Evolutionary conservation across 2,113 vertebrate species (phyloP).

Genomic region (Lamprotornis superbus): DNA sequence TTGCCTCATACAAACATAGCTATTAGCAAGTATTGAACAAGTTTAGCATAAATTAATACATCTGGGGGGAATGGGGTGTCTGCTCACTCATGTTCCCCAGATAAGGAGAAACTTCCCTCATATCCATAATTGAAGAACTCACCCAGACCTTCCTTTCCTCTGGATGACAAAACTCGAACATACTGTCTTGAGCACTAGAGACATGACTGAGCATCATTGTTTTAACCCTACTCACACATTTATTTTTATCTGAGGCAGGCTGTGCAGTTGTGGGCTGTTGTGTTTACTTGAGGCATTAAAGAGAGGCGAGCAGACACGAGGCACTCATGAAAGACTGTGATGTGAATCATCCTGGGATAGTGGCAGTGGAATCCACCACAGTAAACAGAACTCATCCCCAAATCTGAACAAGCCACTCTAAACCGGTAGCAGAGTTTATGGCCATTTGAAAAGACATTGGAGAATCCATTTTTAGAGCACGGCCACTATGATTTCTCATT

Average conservation of each 20-base stretch:
- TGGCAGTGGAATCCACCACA: neutral
- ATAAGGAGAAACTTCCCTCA: neutral
- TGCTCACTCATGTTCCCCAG: neutral
- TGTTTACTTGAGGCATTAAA: neutral
- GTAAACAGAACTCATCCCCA: neutral
- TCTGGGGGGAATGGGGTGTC: accelerated
- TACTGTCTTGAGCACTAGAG: neutral
- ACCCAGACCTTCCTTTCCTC: neutral
- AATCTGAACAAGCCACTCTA: neutral
- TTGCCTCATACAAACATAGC: neutral
- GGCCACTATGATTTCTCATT: neutral
- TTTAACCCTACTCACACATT: neutral
- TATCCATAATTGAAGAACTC: neutral
- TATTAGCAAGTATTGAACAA: neutral
- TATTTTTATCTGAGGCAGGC: neutral
- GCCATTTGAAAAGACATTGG: neutral
- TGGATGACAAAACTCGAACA: neutral
- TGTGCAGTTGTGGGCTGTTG: neutral
- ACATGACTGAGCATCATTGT: neutral
- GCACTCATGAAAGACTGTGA: neutral
- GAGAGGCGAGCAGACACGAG: neutral
- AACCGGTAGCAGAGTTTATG: neutral
- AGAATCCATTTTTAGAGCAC: neutral
- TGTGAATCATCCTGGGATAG: neutral
- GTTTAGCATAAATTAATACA: neutral